Evolutionary conservation across 2,888 invertebrate genomes (phyloP).

Genomic region (Apamea anceps): DNA sequence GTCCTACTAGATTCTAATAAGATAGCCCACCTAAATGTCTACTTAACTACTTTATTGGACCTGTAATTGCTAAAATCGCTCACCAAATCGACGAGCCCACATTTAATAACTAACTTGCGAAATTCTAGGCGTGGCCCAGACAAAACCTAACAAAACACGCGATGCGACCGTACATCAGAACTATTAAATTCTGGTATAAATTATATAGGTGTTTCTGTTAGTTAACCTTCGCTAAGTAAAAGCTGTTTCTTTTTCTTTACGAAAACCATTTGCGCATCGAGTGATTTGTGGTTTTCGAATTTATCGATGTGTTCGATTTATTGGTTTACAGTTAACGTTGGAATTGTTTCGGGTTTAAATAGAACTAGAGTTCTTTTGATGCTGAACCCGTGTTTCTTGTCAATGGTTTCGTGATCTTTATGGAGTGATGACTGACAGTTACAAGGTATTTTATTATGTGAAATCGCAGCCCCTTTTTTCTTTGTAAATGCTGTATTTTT

Average conservation of each 20-base stretch:
- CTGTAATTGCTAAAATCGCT: constrained; percentile 57
- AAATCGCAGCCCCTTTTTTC: constrained; percentile 14
- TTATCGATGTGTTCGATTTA: constrained; percentile 66
- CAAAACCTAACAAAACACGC: constrained; percentile 76
- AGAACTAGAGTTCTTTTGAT: constrained; percentile 66
- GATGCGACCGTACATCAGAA: constrained; percentile 77
- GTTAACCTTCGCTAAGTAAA: constrained; percentile 65
- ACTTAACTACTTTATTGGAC: constrained; percentile 54
- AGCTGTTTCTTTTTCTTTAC: constrained; percentile 67
- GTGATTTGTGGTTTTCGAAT: constrained; percentile 67
- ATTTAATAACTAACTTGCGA: constrained; percentile 71
- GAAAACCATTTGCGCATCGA: constrained; percentile 69
- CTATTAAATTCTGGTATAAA: constrained; percentile 64
- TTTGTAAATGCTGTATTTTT: constrained; percentile 10
- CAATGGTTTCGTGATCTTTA: constrained; percentile 58
- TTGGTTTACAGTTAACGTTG: constrained; percentile 64
- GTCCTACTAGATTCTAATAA: constrained; percentile 27
- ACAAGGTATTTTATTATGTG: constrained; percentile 50
- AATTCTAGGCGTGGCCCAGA: constrained; percentile 80
- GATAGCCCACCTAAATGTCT: constrained; percentile 48
- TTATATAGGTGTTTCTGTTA: constrained; percentile 50
- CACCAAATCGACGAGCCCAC: constrained; percentile 49
- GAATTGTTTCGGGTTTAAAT: constrained; percentile 66
- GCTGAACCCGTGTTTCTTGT: constrained; percentile 61
- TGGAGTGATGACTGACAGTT: constrained; percentile 54